phyloP scores from a whole-genome alignment of 2,888 invertebrate species.

The Drosophila limbata region DNA sequence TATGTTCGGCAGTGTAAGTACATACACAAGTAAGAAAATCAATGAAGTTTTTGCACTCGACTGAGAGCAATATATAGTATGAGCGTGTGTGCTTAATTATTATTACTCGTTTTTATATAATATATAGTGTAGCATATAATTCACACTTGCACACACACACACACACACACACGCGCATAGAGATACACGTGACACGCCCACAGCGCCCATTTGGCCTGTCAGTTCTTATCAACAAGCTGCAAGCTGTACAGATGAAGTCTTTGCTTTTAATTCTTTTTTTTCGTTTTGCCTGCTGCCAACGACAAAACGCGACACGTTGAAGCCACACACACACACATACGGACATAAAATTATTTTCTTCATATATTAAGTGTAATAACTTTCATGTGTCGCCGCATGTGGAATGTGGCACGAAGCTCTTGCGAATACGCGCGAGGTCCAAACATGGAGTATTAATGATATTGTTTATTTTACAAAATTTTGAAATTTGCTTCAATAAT shows the following conservation, averaged over 20 bases:
- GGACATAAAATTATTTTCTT: slow-evolving; percentile 78
- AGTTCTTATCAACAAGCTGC: slow-evolving; percentile 77
- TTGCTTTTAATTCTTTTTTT: slow-evolving; percentile 74
- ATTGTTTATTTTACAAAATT: not conserved
- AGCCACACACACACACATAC: slow-evolving; percentile 24
- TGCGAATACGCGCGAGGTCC: slow-evolving; percentile 44
- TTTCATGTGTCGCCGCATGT: slow-evolving; percentile 74
- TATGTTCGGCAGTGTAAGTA: too few species aligned
- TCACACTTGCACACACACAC: slow-evolving; percentile 51
- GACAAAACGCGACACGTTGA: slow-evolving; percentile 30
- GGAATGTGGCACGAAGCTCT: slow-evolving; percentile 46
- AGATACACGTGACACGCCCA: slow-evolving; percentile 49
- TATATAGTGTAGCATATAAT: slow-evolving; percentile 72
- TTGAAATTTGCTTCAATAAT: too few species aligned
- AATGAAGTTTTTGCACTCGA: too few species aligned
- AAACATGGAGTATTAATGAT: not conserved
- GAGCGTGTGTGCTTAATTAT: slow-evolving; percentile 58
- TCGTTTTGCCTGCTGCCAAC: slow-evolving; percentile 35
- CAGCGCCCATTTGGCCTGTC: slow-evolving; percentile 24
- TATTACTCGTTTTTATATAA: slow-evolving; percentile 77
- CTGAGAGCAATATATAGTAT: not conserved
- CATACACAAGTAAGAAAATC: too few species aligned
- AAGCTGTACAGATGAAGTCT: slow-evolving; percentile 78
- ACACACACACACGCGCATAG: slow-evolving; percentile 1
- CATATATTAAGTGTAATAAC: slow-evolving; percentile 81